Evolutionary conservation across 1,140 invertebrate species (phyloP).

Genomic region (Hyphantria cunea): DNA sequence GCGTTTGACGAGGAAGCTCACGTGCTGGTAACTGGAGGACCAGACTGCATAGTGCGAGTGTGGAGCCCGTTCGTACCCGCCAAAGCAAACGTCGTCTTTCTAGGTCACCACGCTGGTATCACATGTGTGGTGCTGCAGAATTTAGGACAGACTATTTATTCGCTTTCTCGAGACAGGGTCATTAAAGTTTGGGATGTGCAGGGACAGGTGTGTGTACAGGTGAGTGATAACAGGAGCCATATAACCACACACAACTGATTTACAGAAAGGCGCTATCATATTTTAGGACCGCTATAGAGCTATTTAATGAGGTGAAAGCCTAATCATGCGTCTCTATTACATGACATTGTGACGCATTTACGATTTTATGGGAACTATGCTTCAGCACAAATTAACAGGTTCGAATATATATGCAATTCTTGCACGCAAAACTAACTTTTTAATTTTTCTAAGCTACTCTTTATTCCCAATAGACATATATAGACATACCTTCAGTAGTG

Average conservation of each 20-base stretch:
- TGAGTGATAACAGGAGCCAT: conserved; percentile 36
- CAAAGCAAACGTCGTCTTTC: conserved; percentile 83
- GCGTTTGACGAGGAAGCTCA: conserved; percentile 82
- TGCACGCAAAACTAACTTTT: no score
- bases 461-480: conserved; percentile 81
- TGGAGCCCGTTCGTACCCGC: conserved; percentile 89
- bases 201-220: conserved; percentile 83
- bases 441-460: not conserved
- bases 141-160: conserved; percentile 77
- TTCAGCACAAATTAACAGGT: no score
- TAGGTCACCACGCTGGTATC: conserved; percentile 87
- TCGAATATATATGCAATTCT: no score
- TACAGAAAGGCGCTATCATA: no score
- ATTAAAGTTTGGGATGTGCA: conserved; percentile 88
- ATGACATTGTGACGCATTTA: no score
- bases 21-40: conserved; percentile 86
- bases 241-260: no score
- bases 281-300: no score
- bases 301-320: no score
- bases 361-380: no score
- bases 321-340: no score
- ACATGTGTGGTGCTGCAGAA: conserved; percentile 84
- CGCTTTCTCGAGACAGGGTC: conserved; percentile 85
- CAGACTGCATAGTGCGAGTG: conserved; percentile 86
- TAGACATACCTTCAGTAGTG: conserved; percentile 82